These are phyloP conservation scores for Sylvilagus floridanus DNA, from an alignment of 2,797 vertebrate genomes.

Conservation along the genomic window DNA sequence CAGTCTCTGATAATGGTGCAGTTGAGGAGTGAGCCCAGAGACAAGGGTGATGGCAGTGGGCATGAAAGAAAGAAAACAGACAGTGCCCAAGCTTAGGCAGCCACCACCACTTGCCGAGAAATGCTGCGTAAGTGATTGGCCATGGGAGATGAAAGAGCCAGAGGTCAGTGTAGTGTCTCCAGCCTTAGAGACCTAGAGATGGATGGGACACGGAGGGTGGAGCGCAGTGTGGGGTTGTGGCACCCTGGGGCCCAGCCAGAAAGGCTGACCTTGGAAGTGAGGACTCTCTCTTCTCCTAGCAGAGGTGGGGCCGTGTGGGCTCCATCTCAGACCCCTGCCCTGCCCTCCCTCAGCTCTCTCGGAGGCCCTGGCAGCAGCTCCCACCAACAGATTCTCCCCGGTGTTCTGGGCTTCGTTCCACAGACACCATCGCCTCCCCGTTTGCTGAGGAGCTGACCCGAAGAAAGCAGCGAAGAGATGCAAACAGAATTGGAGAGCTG, in stretches of 20 bases:
- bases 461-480: constrained; percentile 17
- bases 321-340: neutral
- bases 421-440: no score
- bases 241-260: neutral
- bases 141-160: neutral
- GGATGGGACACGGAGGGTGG: neutral
- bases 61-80: no score
- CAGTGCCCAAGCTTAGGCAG: neutral
- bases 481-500: neutral
- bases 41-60: no score
- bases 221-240: neutral
- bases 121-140: neutral
- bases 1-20: neutral
- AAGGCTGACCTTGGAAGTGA: neutral
- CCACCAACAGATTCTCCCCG: no score
- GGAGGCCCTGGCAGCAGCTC: no score
- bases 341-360: no score
- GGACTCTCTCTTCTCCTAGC: neutral
- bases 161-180: neutral
- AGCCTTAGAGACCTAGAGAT: neutral
- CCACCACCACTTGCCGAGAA: neutral
- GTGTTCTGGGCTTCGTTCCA: no score
- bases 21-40: neutral
- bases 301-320: neutral
- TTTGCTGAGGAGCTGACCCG: neutral